Conservation (phyloP, 2,888 invertebrate species). For the Oasisia sp. region DNA sequence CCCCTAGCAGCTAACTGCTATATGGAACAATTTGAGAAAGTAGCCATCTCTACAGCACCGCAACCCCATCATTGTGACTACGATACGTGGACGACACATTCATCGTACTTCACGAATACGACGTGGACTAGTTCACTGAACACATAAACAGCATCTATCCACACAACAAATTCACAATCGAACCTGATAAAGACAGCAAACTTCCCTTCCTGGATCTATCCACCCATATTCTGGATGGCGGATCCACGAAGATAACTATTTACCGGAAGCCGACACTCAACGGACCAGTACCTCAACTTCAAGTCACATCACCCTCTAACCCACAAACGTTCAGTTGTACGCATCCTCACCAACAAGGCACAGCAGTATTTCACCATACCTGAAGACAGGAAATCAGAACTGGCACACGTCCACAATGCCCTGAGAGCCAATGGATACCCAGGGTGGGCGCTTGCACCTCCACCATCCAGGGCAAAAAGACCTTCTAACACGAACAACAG, state of each 20-base stretch:
- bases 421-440: too few species aligned
- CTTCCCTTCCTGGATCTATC: conserved; percentile 22
- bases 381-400: too few species aligned
- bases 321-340: too few species aligned
- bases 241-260: conserved; percentile 22
- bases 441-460: too few species aligned
- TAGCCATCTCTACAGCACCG: conserved; percentile 19
- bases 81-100: conserved; percentile 18
- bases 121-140: background rate
- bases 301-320: too few species aligned
- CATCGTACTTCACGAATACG: conserved; percentile 17
- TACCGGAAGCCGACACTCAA: background rate
- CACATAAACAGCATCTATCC: conserved; percentile 24
- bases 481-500: too few species aligned
- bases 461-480: too few species aligned
- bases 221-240: background rate
- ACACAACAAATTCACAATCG: conserved; percentile 22
- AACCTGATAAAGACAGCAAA: conserved; percentile 19
- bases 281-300: too few species aligned
- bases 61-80: background rate
- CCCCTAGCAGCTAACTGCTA: conserved; percentile 22
- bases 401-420: too few species aligned
- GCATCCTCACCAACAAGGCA: too few species aligned
- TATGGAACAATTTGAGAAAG: conserved; percentile 25
- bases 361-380: too few species aligned